phyloP scores from a whole-genome alignment of 2,797 vertebrate species.

The Sphenopsis melanotis region DNA sequence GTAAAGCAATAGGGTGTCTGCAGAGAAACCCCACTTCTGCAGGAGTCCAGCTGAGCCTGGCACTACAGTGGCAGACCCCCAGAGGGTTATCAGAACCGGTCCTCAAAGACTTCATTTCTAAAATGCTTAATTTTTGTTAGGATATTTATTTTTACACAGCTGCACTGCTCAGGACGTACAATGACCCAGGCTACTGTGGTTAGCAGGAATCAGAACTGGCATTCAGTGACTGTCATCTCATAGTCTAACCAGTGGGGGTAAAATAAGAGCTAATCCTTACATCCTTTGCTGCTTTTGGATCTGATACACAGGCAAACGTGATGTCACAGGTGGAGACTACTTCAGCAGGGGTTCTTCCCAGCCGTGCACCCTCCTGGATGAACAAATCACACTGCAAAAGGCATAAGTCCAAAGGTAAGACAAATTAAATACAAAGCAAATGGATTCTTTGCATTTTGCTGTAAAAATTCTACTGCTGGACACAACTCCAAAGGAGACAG shows the following conservation, averaged over 20 bases:
- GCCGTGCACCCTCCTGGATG: constrained; percentile 95
- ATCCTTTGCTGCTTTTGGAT: constrained; percentile 96
- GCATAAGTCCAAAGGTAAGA: constrained; percentile 71
- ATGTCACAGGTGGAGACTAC: constrained; percentile 98
- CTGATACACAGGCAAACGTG: constrained; percentile 97
- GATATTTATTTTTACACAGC: background rate
- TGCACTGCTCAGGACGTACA: background rate
- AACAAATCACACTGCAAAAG: constrained; percentile 96
- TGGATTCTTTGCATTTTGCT: background rate
- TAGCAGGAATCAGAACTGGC: background rate
- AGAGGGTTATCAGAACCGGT: background rate
- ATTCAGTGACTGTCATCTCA: background rate
- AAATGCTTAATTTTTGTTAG: background rate
- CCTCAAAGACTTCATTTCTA: background rate
- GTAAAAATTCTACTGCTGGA: background rate
- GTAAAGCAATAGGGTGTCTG: constrained; percentile 78
- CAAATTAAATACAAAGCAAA: constrained; percentile 31
- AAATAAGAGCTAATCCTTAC: constrained; percentile 80
- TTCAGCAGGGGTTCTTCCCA: constrained; percentile 96
- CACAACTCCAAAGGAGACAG: background rate
- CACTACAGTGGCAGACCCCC: background rate
- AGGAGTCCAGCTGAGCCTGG: background rate
- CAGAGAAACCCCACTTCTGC: background rate
- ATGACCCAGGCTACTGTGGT: background rate
- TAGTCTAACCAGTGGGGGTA: background rate